Percentiles rank a stretch among this genome's conserved stretches.
Evolutionary conservation across 2,888 invertebrate genomes (phyloP).

Genomic region (Perdita meconis): DNA sequence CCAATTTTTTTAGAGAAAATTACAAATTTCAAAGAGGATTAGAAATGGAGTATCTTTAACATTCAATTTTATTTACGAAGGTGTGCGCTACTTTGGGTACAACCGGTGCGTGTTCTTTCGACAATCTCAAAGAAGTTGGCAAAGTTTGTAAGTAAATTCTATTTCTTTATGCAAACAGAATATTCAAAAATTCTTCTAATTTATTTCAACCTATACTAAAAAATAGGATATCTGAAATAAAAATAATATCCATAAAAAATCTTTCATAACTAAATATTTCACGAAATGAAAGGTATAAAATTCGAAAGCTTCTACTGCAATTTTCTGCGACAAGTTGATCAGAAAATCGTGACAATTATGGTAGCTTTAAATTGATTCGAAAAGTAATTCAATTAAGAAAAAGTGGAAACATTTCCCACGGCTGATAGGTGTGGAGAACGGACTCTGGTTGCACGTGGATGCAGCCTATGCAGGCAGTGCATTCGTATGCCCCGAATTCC

Average conservation of each 20-base stretch:
- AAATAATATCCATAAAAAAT: too few species aligned
- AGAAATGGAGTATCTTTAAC: not conserved
- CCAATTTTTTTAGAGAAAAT: too few species aligned
- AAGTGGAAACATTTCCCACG: not conserved
- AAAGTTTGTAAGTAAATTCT: constrained; percentile 86
- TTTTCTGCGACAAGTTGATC: not conserved
- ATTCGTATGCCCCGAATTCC: constrained; percentile 97
- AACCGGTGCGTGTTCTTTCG: constrained; percentile 98
- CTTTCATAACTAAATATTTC: too few species aligned
- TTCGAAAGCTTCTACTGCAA: too few species aligned
- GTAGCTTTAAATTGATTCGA: not conserved
- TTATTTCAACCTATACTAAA: too few species aligned
- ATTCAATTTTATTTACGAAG: constrained; percentile 84
- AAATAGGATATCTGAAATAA: too few species aligned
- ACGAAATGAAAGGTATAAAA: too few species aligned
- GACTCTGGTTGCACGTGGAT: constrained; percentile 98
- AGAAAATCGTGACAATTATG: not conserved
- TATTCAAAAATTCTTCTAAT: too few species aligned
- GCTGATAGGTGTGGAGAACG: constrained; percentile 88
- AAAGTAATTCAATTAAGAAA: too few species aligned
- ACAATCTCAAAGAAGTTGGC: constrained; percentile 89
- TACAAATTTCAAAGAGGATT: not conserved
- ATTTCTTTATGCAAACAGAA: not conserved
- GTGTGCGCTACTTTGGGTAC: constrained; percentile 98
- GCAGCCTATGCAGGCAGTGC: constrained; percentile 99